phyloP scores from a whole-genome alignment of 2,113 vertebrate genomes.

The Sylvilagus bachmani region DNA sequence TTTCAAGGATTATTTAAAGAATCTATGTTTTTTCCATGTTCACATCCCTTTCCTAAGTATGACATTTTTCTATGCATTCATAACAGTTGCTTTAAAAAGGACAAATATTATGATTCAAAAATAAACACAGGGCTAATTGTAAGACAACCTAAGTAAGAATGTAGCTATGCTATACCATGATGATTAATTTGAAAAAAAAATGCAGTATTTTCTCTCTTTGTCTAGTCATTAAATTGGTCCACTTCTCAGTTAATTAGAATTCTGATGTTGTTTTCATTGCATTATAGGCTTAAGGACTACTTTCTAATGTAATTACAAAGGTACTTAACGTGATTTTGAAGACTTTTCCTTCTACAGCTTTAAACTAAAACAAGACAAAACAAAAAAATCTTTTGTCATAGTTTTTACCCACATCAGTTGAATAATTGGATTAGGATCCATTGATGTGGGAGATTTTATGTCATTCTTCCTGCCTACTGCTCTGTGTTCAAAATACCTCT shows the following conservation, averaged over 20 bases:
- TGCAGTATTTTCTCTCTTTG: neutral
- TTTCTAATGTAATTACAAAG: conserved; percentile 47
- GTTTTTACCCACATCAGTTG: neutral
- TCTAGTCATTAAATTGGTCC: neutral
- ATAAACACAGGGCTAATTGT: neutral
- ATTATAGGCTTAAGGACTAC: conserved; percentile 7
- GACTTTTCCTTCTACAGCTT: conserved; percentile 6
- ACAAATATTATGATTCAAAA: conserved; percentile 39
- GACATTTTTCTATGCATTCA: neutral
- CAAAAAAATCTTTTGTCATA: neutral
- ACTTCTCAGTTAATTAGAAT: conserved; percentile 46
- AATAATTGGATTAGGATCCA: neutral
- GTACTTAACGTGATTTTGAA: conserved; percentile 42
- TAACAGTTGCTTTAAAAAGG: neutral
- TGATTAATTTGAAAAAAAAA: conserved; percentile 20
- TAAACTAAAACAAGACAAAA: conserved; percentile 27
- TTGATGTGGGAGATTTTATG: neutral
- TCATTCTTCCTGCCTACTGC: neutral
- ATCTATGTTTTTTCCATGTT: neutral
- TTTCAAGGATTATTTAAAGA: conserved; percentile 10
- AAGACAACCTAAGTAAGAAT: conserved; percentile 17
- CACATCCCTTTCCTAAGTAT: neutral
- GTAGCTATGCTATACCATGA: neutral
- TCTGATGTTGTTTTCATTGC: conserved; percentile 40
- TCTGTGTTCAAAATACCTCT: neutral